phyloP scores from a whole-genome alignment of 2,113 vertebrate species.

The Zosterops lateralis region DNA sequence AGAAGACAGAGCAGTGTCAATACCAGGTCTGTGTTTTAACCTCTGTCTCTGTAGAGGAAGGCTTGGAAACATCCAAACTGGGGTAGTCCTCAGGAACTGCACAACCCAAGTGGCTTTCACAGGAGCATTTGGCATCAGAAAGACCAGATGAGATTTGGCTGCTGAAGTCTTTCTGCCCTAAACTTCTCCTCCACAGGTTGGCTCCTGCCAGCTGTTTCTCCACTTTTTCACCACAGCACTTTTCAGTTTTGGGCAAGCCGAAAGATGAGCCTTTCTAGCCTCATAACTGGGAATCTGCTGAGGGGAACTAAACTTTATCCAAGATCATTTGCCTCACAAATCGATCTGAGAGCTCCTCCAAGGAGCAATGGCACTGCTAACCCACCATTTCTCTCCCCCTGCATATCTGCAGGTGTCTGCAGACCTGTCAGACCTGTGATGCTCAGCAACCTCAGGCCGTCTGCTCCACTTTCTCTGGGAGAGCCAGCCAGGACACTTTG shows the following conservation, averaged over 20 bases:
- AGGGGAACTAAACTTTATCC: background rate
- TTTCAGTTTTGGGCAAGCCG: background rate
- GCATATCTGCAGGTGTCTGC: background rate
- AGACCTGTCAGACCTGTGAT: background rate
- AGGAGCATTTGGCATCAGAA: background rate
- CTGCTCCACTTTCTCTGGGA: background rate
- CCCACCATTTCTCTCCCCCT: background rate
- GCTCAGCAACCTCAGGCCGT: fast-evolving
- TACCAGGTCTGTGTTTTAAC: background rate
- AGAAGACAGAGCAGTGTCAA: background rate
- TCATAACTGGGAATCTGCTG: background rate
- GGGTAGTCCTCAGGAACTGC: background rate
- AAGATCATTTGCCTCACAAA: background rate
- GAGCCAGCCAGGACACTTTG: background rate
- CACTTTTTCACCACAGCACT: background rate
- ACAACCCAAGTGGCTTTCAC: background rate
- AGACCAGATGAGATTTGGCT: background rate
- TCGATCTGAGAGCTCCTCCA: conserved; percentile 29
- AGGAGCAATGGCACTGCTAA: background rate
- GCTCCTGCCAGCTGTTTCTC: background rate
- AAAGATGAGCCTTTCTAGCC: background rate
- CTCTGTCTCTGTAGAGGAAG: background rate
- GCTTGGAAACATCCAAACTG: background rate
- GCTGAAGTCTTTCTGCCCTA: background rate
- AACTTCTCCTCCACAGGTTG: background rate